These are phyloP conservation scores for Tetranychus truncatus DNA, from an alignment of 2,888 invertebrate species.

Conservation along the genomic window DNA sequence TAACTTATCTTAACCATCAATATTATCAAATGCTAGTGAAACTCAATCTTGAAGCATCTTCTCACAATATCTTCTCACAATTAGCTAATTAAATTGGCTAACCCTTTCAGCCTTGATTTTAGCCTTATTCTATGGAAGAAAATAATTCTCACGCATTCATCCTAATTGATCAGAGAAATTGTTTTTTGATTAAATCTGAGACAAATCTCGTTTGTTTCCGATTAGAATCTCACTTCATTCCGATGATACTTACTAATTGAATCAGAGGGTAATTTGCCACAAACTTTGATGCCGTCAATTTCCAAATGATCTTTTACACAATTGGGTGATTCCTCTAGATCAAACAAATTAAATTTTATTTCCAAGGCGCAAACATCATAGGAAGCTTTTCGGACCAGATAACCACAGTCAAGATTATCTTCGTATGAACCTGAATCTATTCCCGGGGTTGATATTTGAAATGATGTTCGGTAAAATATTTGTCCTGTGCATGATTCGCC, in stretches of 20 bases:
- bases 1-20: too few relatives aligned
- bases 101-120: too few relatives aligned
- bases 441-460: constrained; percentile 25
- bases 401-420: constrained; percentile 25
- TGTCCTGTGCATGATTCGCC: constrained; percentile 10
- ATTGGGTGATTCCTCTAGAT: constrained; percentile 27
- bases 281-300: constrained; percentile 26
- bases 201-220: too few relatives aligned
- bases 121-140: too few relatives aligned
- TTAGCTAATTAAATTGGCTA: too few relatives aligned
- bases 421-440: constrained; percentile 25
- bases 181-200: too few relatives aligned
- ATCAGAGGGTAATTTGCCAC: constrained; percentile 27
- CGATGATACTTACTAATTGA: constrained; percentile 24
- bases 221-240: background rate
- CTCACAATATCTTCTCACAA: too few relatives aligned
- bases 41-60: too few relatives aligned
- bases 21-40: too few relatives aligned
- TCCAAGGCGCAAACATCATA: constrained; percentile 28
- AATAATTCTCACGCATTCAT: too few relatives aligned
- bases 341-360: constrained; percentile 26
- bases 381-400: constrained; percentile 24
- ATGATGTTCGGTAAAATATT: constrained; percentile 16
- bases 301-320: constrained; percentile 27
- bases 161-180: too few relatives aligned